Conservation (phyloP, 2,797 vertebrate genomes). For the Esox lucius region DNA sequence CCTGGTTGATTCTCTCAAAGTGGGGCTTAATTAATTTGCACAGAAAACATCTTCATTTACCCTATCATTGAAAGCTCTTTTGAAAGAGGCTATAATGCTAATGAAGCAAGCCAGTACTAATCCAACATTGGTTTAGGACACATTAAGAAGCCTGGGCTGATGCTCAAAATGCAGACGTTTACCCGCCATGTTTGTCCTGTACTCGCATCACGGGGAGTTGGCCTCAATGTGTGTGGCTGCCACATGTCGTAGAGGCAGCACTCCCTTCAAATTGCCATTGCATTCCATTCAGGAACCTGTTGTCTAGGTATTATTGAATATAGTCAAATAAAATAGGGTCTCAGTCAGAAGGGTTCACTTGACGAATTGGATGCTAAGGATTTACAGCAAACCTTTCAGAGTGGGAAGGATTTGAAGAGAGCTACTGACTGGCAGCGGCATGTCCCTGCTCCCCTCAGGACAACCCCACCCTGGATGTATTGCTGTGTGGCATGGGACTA, state of each 20-base stretch:
- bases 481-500: conserved; percentile 29
- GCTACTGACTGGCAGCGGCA: conserved; percentile 24
- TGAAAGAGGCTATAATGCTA: background rate
- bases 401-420: conserved; percentile 56
- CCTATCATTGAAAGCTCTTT: background rate
- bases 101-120: conserved; percentile 1
- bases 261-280: no score
- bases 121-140: background rate
- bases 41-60: background rate
- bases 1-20: background rate
- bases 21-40: conserved; percentile 11
- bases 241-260: no score
- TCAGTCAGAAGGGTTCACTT: background rate
- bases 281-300: no score
- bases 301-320: no score
- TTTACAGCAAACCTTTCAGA: conserved; percentile 45
- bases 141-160: background rate
- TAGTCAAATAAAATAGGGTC: background rate
- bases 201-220: background rate
- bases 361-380: conserved; percentile 27
- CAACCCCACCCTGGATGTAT: conserved; percentile 38
- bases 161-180: background rate
- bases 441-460: conserved; percentile 37
- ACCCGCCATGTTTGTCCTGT: background rate
- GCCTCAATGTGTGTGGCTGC: background rate